A percentile compares a stretch with the other conserved stretches of the same genome.
These are phyloP conservation scores for Heliocidaris erythrogramma DNA, from an alignment of 35 echinoderm and acorn worm genomes.

Conservation along the genomic window DNA sequence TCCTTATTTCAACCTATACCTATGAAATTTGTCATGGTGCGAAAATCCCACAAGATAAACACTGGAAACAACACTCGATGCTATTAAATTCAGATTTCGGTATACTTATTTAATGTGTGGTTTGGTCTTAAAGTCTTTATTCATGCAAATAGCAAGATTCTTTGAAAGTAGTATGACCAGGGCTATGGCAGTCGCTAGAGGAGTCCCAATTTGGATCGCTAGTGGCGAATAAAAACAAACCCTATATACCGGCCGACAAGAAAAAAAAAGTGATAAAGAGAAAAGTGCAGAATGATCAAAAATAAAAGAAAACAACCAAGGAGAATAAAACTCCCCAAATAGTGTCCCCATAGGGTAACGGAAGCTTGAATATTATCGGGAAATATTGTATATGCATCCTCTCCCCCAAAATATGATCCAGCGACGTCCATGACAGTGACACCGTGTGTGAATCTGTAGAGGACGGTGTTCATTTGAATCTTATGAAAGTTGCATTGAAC, in stretches of 20 bases:
- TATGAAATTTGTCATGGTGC: background rate
- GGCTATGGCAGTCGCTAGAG: background rate
- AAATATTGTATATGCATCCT: background rate
- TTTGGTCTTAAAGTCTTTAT: background rate
- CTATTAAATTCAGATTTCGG: background rate
- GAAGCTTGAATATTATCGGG: too few species aligned
- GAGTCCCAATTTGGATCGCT: too few species aligned
- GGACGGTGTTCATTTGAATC: too few species aligned
- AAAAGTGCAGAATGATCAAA: too few species aligned
- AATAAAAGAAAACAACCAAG: too few species aligned
- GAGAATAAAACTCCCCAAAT: too few species aligned
- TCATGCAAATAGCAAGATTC: background rate
- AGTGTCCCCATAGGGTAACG: too few species aligned
- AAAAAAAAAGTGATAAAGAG: too few species aligned
- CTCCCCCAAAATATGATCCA: background rate
- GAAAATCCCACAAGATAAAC: conserved; percentile 11
- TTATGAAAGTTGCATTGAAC: too few species aligned
- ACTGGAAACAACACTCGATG: background rate
- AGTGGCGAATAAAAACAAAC: too few species aligned
- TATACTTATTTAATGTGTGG: conserved; percentile 11
- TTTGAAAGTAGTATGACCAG: background rate
- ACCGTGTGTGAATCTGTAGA: too few species aligned
- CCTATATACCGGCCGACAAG: too few species aligned
- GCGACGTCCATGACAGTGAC: background rate
- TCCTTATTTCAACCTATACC: background rate